Conservation (phyloP, 2,888 invertebrate species). For the Leptinotarsa tumamoca region DNA sequence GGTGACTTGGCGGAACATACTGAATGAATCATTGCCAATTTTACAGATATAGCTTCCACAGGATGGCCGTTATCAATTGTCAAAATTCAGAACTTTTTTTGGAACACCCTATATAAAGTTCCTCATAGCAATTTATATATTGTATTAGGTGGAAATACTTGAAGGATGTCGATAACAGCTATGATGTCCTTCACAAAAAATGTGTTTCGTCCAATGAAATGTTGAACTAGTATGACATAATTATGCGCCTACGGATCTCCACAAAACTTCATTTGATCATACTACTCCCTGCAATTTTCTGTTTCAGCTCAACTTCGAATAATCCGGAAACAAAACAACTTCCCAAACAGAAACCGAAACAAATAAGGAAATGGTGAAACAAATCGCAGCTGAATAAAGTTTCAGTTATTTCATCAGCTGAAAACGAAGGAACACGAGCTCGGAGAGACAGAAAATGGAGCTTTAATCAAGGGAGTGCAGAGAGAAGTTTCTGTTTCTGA, state of each 20-base stretch:
- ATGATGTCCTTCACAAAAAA: too few relatives aligned
- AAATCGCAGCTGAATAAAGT: slow-evolving; percentile 50
- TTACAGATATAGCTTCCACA: too few relatives aligned
- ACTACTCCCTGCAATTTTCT: slow-evolving; percentile 41
- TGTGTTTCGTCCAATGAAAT: too few relatives aligned
- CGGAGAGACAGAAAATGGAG: not conserved
- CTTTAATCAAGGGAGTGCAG: slow-evolving; percentile 7
- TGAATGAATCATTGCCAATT: too few relatives aligned
- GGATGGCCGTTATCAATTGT: too few relatives aligned
- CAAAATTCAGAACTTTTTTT: too few relatives aligned
- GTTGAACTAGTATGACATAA: too few relatives aligned
- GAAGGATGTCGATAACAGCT: too few relatives aligned
- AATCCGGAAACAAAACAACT: slow-evolving; percentile 42
- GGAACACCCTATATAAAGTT: too few relatives aligned
- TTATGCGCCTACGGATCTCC: slow-evolving; percentile 13
- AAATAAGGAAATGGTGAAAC: slow-evolving; percentile 49
- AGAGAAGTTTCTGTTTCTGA: not conserved
- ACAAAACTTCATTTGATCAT: slow-evolving; percentile 36
- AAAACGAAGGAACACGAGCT: slow-evolving; percentile 22
- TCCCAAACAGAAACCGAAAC: slow-evolving; percentile 44
- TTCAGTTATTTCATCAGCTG: slow-evolving; percentile 31
- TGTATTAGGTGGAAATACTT: too few relatives aligned
- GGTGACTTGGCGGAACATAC: too few relatives aligned
- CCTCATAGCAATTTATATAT: too few relatives aligned
- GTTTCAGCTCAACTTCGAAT: slow-evolving; percentile 38